phyloP scores from a whole-genome alignment of 2,888 invertebrate species.

The Zhuqinia jingwanae region DNA sequence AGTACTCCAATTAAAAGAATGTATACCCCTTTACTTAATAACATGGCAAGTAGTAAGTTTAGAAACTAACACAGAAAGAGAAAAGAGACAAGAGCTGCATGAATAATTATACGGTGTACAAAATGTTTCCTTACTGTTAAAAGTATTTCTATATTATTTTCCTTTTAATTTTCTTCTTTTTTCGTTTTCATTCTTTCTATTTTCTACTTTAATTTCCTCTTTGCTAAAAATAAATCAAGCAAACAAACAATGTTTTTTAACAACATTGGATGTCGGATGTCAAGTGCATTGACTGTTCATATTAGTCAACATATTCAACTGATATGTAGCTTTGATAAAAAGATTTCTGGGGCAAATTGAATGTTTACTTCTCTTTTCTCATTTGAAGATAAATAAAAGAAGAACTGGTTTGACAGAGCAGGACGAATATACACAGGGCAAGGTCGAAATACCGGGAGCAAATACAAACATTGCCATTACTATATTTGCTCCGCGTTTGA shows the following conservation, averaged over 20 bases:
- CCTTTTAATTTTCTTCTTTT: too few relatives aligned
- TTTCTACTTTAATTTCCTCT: too few relatives aligned
- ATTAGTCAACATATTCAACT: neutral
- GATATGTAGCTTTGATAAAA: too few relatives aligned
- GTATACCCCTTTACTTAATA: neutral
- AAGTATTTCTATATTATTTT: too few relatives aligned
- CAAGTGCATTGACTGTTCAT: neutral
- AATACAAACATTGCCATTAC: too few relatives aligned
- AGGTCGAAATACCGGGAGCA: constrained; percentile 22
- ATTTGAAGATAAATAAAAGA: neutral
- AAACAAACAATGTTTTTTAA: neutral
- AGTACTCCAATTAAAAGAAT: neutral
- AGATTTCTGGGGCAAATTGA: too few relatives aligned
- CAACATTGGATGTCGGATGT: neutral
- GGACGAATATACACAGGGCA: too few relatives aligned
- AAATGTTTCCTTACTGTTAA: too few relatives aligned
- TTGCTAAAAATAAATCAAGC: constrained; percentile 23
- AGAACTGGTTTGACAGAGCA: neutral
- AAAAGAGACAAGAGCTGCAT: too few relatives aligned
- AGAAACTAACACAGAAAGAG: neutral
- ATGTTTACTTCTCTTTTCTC: neutral
- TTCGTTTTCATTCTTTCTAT: too few relatives aligned
- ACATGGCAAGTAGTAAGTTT: neutral
- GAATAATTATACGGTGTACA: too few relatives aligned
- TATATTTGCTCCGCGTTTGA: neutral